phyloP scores from a whole-genome alignment of 2,888 invertebrate genomes.

The Furcula furcula region DNA sequence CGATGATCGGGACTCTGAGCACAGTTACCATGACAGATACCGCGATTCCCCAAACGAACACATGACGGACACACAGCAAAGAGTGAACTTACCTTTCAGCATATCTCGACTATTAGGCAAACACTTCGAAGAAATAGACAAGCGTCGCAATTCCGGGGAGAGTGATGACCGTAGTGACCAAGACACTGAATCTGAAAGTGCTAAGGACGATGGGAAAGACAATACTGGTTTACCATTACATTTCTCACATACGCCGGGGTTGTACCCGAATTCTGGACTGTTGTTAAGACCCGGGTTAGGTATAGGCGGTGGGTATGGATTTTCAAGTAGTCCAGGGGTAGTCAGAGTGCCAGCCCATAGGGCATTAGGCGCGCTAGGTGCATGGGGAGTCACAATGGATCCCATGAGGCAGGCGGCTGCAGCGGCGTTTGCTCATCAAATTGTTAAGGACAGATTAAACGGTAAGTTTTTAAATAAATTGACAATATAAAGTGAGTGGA shows the following conservation, averaged over 20 bases:
- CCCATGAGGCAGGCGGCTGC: constrained; percentile 85
- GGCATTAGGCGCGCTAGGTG: constrained; percentile 75
- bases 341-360: constrained; percentile 92
- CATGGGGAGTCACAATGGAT: constrained; percentile 83
- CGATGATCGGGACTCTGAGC: constrained; percentile 80
- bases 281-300: constrained; percentile 70
- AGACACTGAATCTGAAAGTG: constrained; percentile 77
- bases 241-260: constrained; percentile 66
- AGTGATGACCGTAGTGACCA: constrained; percentile 77
- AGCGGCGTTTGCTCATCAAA: constrained; percentile 90
- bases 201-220: constrained; percentile 69
- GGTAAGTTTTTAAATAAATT: constrained; percentile 86
- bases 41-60: constrained; percentile 76
- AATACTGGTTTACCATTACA: constrained; percentile 57
- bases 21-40: constrained; percentile 74
- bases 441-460: constrained; percentile 91
- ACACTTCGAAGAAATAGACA: constrained; percentile 85
- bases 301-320: constrained; percentile 78
- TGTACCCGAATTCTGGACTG: constrained; percentile 66
- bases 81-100: constrained; percentile 87
- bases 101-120: constrained; percentile 91
- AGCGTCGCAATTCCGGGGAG: constrained; percentile 73
- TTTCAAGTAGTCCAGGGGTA: constrained; percentile 86
- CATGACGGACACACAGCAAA: constrained; percentile 74
- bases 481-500: no score